Conservation (phyloP, 2,888 invertebrate species). For the Mystacides longicornis region DNA sequence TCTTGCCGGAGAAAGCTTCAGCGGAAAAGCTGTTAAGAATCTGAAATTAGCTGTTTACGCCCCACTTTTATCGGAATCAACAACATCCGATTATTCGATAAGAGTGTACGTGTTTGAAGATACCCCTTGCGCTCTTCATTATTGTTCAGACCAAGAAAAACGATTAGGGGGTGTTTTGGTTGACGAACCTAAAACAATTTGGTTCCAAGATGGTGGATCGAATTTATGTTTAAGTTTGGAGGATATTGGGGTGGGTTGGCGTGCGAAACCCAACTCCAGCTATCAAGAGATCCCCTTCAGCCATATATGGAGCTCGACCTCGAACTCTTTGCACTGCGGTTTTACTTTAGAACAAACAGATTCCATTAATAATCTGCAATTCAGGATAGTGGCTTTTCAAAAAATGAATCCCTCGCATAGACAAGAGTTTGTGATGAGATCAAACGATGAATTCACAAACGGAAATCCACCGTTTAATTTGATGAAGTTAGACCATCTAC, state of each 20-base stretch:
- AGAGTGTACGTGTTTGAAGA: slow-evolving; percentile 83
- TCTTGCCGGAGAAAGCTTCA: slow-evolving; percentile 68
- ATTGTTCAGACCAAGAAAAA: slow-evolving; percentile 55
- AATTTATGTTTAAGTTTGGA: slow-evolving; percentile 73
- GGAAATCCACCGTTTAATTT: slow-evolving; percentile 14
- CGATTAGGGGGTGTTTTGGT: slow-evolving; percentile 68
- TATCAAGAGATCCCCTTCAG: slow-evolving; percentile 71
- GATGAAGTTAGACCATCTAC: slow-evolving; percentile 11
- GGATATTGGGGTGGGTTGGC: slow-evolving; percentile 70
- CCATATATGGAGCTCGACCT: slow-evolving; percentile 72
- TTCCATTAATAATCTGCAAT: slow-evolving; percentile 56
- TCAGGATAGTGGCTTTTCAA: slow-evolving; percentile 35
- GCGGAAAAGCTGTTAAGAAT: slow-evolving; percentile 57
- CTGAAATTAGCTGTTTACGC: slow-evolving; percentile 77
- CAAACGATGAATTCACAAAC: slow-evolving; percentile 19
- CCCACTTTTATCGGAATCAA: slow-evolving; percentile 55
- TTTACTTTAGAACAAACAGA: slow-evolving; percentile 63
- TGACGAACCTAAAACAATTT: slow-evolving; percentile 70
- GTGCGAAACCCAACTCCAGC: slow-evolving; percentile 66
- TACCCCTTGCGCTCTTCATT: slow-evolving; percentile 75
- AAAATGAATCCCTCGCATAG: slow-evolving; percentile 25
- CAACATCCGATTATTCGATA: slow-evolving; percentile 58
- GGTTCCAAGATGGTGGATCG: slow-evolving; percentile 72
- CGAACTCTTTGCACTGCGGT: slow-evolving; percentile 72
- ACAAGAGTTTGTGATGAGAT: slow-evolving; percentile 21